Conservation (phyloP, 1,140 invertebrate genomes). For the Eumaeus atala region DNA sequence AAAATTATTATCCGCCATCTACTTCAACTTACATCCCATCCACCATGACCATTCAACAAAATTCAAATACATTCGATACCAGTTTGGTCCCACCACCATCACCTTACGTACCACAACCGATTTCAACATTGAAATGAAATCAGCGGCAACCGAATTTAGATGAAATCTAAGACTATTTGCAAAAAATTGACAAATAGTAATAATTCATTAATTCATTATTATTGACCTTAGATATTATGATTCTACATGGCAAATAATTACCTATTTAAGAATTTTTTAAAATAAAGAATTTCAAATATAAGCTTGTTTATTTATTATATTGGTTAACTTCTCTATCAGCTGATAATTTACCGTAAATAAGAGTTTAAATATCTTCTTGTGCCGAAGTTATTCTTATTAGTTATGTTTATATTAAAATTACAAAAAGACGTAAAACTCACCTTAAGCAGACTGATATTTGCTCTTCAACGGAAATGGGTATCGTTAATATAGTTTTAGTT, state of each 20-base stretch:
- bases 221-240: too few relatives aligned
- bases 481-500: slow-evolving; percentile 12
- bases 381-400: neutral
- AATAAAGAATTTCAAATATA: too few relatives aligned
- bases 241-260: too few relatives aligned
- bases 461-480: slow-evolving; percentile 13
- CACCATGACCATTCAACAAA: slow-evolving; percentile 11
- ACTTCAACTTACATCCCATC: slow-evolving; percentile 10
- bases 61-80: slow-evolving; percentile 8
- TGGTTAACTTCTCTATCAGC: too few relatives aligned
- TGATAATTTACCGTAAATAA: too few relatives aligned
- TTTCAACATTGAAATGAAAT: neutral
- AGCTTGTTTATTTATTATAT: too few relatives aligned
- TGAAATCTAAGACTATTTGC: too few relatives aligned
- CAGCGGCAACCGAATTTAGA: too few relatives aligned
- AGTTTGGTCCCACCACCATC: slow-evolving; percentile 7
- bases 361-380: neutral
- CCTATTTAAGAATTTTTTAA: too few relatives aligned
- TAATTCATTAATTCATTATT: too few relatives aligned
- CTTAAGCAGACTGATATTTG: slow-evolving; percentile 13
- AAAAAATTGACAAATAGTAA: too few relatives aligned
- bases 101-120: slow-evolving; percentile 12
- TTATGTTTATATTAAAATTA: too few relatives aligned
- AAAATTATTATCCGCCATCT: slow-evolving; percentile 11
- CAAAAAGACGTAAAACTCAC: neutral